Evolutionary conservation across 1,140 invertebrate genomes (phyloP).

Genomic region (Calephelis virginiensis): DNA sequence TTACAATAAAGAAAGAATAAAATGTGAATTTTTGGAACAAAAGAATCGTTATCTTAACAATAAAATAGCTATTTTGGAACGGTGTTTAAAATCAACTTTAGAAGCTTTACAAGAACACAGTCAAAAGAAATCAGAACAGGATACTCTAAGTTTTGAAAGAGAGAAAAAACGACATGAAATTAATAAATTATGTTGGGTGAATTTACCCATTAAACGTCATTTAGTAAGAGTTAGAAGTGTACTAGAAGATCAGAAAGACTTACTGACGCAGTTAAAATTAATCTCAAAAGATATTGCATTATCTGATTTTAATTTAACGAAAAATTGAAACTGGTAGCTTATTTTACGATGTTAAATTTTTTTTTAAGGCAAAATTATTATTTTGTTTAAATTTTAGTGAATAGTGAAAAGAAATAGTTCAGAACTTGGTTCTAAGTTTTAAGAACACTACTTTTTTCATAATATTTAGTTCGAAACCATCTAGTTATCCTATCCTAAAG

Average conservation of each 20-base stretch:
- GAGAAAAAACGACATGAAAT: neutral
- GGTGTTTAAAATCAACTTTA: constrained; percentile 26
- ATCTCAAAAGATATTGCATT: neutral
- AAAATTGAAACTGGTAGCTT: too few relatives aligned
- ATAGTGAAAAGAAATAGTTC: too few relatives aligned
- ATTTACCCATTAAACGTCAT: neutral
- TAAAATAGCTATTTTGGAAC: constrained; percentile 39
- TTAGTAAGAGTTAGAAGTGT: neutral
- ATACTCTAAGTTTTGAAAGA: neutral
- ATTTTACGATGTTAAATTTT: too few relatives aligned
- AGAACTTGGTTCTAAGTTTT: too few relatives aligned
- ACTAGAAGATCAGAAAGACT: neutral
- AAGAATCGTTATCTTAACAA: constrained; percentile 41
- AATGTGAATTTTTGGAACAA: constrained; percentile 32
- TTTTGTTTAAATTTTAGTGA: too few relatives aligned
- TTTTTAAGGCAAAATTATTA: too few relatives aligned
- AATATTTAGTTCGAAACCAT: too few relatives aligned
- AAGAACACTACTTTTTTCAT: too few relatives aligned
- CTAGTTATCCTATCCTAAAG: too few relatives aligned
- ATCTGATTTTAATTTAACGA: neutral
- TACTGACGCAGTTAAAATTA: neutral
- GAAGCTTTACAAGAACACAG: constrained; percentile 28
- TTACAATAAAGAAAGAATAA: constrained; percentile 32
- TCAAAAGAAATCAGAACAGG: neutral
- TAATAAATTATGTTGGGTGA: neutral